These are phyloP conservation scores for Trichogramma dendrolimi DNA, from an alignment of 2,888 invertebrate species.

Conservation along the genomic window DNA sequence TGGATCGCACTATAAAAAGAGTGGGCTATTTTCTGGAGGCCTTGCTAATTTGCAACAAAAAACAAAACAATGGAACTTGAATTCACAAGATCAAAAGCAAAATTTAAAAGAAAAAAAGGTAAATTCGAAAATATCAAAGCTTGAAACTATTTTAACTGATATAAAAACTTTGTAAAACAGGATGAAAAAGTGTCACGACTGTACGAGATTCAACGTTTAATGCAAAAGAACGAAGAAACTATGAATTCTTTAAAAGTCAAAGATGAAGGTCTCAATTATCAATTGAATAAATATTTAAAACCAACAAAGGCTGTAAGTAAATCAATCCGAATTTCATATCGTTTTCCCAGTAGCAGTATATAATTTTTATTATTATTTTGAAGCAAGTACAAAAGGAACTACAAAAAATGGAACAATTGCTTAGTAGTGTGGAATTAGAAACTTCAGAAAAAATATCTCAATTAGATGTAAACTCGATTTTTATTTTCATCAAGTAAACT, in stretches of 20 bases:
- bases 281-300: conserved; percentile 8
- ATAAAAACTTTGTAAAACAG: too few species aligned
- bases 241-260: not conserved
- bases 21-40: conserved; percentile 30
- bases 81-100: conserved; percentile 6
- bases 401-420: not conserved
- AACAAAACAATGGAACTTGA: conserved; percentile 18
- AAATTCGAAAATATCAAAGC: conserved; percentile 50
- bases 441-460: not conserved
- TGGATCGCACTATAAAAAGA: conserved; percentile 25
- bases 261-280: conserved; percentile 41
- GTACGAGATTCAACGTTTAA: too few species aligned
- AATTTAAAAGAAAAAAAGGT: conserved; percentile 55
- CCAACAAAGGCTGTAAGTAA: conserved; percentile 10
- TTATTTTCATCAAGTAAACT: not conserved
- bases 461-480: not conserved
- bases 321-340: too few species aligned
- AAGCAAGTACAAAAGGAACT: not conserved
- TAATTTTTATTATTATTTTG: not conserved
- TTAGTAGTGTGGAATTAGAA: not conserved
- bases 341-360: not conserved
- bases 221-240: not conserved
- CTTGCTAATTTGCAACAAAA: conserved; percentile 18
- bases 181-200: too few species aligned
- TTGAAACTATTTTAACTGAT: not conserved